phyloP scores from a whole-genome alignment of 2,113 vertebrate genomes.

The Channa maculata region DNA sequence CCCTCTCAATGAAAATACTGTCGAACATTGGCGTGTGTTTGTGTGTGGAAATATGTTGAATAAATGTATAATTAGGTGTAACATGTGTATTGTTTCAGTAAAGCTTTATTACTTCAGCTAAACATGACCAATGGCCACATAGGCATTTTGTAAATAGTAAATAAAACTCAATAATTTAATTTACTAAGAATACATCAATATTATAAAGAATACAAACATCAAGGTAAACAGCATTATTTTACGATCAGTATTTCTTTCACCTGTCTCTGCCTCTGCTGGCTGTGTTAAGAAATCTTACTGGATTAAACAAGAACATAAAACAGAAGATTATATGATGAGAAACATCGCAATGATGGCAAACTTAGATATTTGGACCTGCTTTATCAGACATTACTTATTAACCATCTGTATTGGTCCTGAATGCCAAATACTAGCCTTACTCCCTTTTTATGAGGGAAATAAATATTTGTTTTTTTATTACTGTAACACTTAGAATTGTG shows the following conservation, averaged over 20 bases:
- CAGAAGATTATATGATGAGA: too few relatives aligned
- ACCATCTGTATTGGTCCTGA: neutral
- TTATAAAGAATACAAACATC: slow-evolving; percentile 7
- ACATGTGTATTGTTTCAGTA: neutral
- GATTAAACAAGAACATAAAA: neutral
- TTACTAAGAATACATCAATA: slow-evolving; percentile 8
- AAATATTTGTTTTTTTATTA: neutral
- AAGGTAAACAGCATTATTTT: slow-evolving; percentile 24
- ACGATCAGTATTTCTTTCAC: neutral
- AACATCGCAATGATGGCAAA: too few relatives aligned
- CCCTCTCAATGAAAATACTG: too few relatives aligned
- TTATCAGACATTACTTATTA: neutral
- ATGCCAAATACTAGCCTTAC: neutral
- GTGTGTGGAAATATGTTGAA: too few relatives aligned
- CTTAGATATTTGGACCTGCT: neutral
- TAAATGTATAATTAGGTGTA: too few relatives aligned
- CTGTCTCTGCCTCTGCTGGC: neutral
- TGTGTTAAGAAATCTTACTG: neutral
- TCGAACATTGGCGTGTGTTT: too few relatives aligned
- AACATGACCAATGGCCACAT: neutral
- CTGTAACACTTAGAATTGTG: slow-evolving; percentile 49
- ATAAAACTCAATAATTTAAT: slow-evolving; percentile 19
- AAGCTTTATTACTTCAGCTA: neutral
- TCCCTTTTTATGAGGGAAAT: too few relatives aligned
- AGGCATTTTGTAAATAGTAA: neutral